These are phyloP conservation scores for Montipora cactus DNA, from an alignment of 64 coral and sea anemone genomes.

Conservation along the genomic window DNA sequence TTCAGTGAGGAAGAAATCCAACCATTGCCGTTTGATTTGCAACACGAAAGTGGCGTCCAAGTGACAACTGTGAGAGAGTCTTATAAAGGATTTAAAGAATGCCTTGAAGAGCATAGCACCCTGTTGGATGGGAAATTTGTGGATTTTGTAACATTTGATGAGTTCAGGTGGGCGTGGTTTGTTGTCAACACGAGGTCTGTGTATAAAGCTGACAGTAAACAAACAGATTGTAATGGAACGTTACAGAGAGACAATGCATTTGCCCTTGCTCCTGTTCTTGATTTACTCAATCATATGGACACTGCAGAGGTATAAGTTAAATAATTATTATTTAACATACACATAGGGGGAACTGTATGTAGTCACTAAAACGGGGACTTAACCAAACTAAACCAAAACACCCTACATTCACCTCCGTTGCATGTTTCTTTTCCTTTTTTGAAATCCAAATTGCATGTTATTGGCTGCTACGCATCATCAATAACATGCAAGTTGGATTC, in stretches of 20 bases:
- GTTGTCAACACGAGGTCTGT: conserved; percentile 91
- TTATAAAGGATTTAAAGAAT: conserved; percentile 20
- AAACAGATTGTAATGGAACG: not conserved
- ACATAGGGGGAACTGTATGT: too few relatives aligned
- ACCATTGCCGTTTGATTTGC: conserved; percentile 38
- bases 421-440: too few relatives aligned
- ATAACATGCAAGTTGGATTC: too few relatives aligned
- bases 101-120: not conserved
- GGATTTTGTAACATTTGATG: conserved; percentile 53
- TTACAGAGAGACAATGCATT: conserved; percentile 9
- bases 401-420: too few relatives aligned
- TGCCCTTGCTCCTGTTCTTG: conserved; percentile 89
- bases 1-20: conserved; percentile 60
- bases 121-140: conserved; percentile 1
- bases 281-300: conserved; percentile 90
- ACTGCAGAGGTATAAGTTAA: conserved; percentile 63
- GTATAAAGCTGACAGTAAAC: not conserved
- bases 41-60: conserved; percentile 38
- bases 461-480: too few relatives aligned
- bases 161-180: conserved; percentile 90
- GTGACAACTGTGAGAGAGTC: conserved; percentile 20
- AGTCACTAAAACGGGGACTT: too few relatives aligned
- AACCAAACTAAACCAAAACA: too few relatives aligned
- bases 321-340: too few relatives aligned
- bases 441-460: too few relatives aligned